These are phyloP conservation scores for Drosophila paramelanica DNA, from an alignment of 2,888 invertebrate species.

Conservation along the genomic window DNA sequence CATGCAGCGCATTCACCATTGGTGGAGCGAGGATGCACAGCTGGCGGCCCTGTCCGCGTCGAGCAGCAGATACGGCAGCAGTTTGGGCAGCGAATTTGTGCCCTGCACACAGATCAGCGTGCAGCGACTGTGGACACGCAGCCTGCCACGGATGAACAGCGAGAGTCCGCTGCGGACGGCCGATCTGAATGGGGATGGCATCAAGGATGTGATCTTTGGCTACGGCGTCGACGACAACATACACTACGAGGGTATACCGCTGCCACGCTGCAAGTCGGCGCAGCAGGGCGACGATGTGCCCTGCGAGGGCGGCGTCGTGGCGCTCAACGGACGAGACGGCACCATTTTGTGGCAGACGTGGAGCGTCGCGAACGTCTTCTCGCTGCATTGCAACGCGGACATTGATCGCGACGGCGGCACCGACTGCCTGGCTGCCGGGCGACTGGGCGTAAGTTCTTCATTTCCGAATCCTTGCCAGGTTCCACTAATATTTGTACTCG, in stretches of 20 bases:
- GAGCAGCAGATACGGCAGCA: constrained; percentile 64
- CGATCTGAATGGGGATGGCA: constrained; percentile 90
- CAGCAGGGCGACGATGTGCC: constrained; percentile 88
- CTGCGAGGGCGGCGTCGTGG: constrained; percentile 91
- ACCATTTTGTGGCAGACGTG: constrained; percentile 90
- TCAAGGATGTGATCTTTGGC: constrained; percentile 90
- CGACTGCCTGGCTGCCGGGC: constrained; percentile 91
- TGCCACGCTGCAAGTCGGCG: constrained; percentile 87
- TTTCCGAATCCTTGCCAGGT: not conserved
- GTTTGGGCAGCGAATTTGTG: constrained; percentile 82
- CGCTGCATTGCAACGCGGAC: constrained; percentile 90
- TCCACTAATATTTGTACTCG: not conserved
- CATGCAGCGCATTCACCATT: constrained; percentile 87
- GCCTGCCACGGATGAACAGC: constrained; percentile 89
- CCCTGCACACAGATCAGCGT: constrained; percentile 84
- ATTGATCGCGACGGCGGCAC: constrained; percentile 88
- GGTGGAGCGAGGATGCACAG: constrained; percentile 85
- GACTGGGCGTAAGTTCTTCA: constrained; percentile 87
- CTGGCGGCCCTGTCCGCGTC: constrained; percentile 22
- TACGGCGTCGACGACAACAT: constrained; percentile 88
- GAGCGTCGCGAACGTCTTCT: constrained; percentile 90
- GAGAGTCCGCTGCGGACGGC: constrained; percentile 90
- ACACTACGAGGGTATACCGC: constrained; percentile 86
- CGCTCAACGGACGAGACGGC: constrained; percentile 90
- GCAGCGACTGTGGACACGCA: constrained; percentile 88